Percentiles rank a stretch among this genome's conserved stretches.
Conservation (phyloP, 2,797 vertebrate genomes). For the Melanotaenia boesemani region DNA sequence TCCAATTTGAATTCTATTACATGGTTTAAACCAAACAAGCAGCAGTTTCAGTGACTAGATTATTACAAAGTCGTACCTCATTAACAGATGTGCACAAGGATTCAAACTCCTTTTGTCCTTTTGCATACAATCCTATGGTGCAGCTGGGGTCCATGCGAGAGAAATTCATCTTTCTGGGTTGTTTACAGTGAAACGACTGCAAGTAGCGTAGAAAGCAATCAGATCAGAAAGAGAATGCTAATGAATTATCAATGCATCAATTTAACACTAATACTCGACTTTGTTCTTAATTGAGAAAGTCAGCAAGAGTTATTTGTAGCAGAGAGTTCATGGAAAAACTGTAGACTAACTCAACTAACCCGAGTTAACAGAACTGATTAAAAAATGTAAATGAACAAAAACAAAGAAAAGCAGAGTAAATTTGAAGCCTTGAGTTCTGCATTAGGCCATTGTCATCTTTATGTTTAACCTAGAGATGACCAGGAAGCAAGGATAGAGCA, state of each 20-base stretch:
- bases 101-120: slow-evolving; percentile 84
- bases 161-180: slow-evolving; percentile 89
- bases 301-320: background rate
- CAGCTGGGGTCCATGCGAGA: slow-evolving; percentile 94
- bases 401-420: too few species aligned
- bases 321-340: background rate
- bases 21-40: background rate
- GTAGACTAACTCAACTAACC: too few species aligned
- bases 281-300: background rate
- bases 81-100: slow-evolving; percentile 80
- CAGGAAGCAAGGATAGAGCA: too few species aligned
- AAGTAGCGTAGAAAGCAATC: background rate
- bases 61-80: slow-evolving; percentile 73
- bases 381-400: too few species aligned
- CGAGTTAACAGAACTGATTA: too few species aligned
- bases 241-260: background rate
- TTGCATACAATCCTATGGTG: slow-evolving; percentile 91
- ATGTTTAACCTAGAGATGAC: too few species aligned
- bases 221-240: background rate
- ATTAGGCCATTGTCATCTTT: too few species aligned
- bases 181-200: slow-evolving; percentile 91
- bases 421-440: too few species aligned
- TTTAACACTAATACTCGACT: background rate
- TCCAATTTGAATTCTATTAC: too few species aligned
- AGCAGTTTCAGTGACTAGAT: background rate